Percentiles rank a stretch among this genome's conserved stretches.
These are phyloP conservation scores for Trichacis sp. DNA, from an alignment of 2,888 invertebrate genomes.

Conservation along the genomic window DNA sequence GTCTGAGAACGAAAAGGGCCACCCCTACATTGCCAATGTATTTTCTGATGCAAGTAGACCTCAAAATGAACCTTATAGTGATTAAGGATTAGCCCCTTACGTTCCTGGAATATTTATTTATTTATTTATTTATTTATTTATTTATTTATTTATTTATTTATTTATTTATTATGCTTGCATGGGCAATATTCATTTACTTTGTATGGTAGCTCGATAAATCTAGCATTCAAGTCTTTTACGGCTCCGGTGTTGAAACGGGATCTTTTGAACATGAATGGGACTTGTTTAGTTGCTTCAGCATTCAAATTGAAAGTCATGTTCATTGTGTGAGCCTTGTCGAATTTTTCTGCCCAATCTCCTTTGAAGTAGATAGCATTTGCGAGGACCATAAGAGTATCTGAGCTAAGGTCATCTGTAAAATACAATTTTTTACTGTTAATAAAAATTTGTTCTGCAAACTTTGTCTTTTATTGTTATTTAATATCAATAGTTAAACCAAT, in stretches of 20 bases:
- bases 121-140: too few species aligned
- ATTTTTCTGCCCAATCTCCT: constrained; percentile 80
- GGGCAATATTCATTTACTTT: too few species aligned
- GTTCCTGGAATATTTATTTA: too few species aligned
- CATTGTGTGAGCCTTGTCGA: constrained; percentile 73
- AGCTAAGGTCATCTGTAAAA: constrained; percentile 70
- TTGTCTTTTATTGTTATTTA: neutral
- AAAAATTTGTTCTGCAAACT: neutral
- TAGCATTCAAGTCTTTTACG: constrained; percentile 71
- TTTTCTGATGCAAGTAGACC: too few species aligned
- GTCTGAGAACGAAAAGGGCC: too few species aligned
- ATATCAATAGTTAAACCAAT: too few species aligned
- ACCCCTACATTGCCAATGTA: too few species aligned
- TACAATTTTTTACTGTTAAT: neutral
- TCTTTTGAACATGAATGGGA: constrained; percentile 80
- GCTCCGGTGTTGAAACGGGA: constrained; percentile 55
- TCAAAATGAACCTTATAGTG: too few species aligned
- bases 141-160: too few species aligned
- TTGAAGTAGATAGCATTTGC: constrained; percentile 91
- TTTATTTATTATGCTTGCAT: too few species aligned
- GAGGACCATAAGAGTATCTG: constrained; percentile 77
- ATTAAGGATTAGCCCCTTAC: too few species aligned
- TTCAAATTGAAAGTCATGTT: constrained; percentile 76
- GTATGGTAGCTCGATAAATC: constrained; percentile 81
- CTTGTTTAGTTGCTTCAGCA: constrained; percentile 71